Evolutionary conservation across 2,113 vertebrate genomes (phyloP).

Genomic region (Sebastes schlegelii): DNA sequence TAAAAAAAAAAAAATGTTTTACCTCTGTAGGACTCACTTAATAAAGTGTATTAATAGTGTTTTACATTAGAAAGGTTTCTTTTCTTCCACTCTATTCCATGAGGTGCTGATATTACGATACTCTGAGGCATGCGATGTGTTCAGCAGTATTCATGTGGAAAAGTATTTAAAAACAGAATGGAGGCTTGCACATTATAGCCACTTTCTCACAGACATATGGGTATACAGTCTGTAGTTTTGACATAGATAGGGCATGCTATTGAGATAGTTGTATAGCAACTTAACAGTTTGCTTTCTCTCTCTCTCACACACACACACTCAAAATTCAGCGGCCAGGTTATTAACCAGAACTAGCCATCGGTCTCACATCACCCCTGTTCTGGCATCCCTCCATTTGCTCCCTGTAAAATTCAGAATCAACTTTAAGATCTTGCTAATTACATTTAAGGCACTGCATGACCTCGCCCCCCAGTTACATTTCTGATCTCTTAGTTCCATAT

Average conservation of each 20-base stretch:
- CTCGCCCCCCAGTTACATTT: too few relatives aligned
- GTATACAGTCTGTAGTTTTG: conserved; percentile 13
- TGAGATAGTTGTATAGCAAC: background rate
- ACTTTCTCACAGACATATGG: background rate
- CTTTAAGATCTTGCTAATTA: too few relatives aligned
- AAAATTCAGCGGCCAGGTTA: background rate
- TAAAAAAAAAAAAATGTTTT: too few relatives aligned
- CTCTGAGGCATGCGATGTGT: background rate
- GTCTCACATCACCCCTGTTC: too few relatives aligned
- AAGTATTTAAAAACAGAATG: background rate
- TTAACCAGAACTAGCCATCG: too few relatives aligned
- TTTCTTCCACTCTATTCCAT: background rate
- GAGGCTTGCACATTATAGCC: background rate
- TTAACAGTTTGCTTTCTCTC: background rate
- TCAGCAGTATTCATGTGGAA: background rate
- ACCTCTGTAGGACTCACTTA: background rate
- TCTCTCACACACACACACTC: background rate
- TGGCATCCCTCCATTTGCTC: too few relatives aligned
- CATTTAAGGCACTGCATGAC: too few relatives aligned
- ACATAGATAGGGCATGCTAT: background rate
- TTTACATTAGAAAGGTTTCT: conserved; percentile 10
- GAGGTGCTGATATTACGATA: background rate
- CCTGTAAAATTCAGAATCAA: too few relatives aligned
- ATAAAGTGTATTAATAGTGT: conserved; percentile 35
- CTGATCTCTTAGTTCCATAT: too few relatives aligned